Base-by-base conservation (phyloP, 1,140 invertebrate species). In the Liolophura sinensis region DNA sequence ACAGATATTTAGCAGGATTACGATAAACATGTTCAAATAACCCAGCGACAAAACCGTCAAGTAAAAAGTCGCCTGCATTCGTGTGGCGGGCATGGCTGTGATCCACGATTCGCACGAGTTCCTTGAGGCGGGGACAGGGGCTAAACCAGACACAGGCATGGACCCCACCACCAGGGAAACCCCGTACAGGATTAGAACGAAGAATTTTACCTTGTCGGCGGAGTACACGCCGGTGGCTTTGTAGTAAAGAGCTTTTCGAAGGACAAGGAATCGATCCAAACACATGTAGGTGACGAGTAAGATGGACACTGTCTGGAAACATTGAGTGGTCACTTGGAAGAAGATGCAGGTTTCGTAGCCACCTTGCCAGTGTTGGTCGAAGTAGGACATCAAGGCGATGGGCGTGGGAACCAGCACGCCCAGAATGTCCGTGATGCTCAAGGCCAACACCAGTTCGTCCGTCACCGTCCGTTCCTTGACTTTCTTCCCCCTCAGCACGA, bases 341-440 rank as follows among this genome's bases (percentile, higher is more conserved):
- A 75, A 71, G 22, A 65, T 62, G 63, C 76, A 78, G 14, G 76
- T 75, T 11, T 62, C 59, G 4, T 66, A 57, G 7, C 75, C 76
- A 25, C 76, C 75, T 54, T 78, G 74, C 76, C 76, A 78, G 40
- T 65, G 61, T 6, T 65, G 61, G 31, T 67, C 62, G 64, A 78
- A 76, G 25, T 70, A 77, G 0, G 76, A 75, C 1, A 73, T 68
- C 57, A 77, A 64, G 1, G 71, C 74, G 0, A 77, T 60, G 0
- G 76, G 76, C 0, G 72, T 65, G 1, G 76, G 76, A 15, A 78
- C 62, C 15, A 78, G 18, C 6, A 76, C 76, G 16, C 74, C 76
- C 16, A 77, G 67, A 20, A 78, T 75, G 62, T 74, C 76, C 14
- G 71, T 74, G 51, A 76, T 54, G 57, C 73, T 73, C 31, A 78